Evolutionary conservation across 1,140 invertebrate species (phyloP), one percentile per base, ranked within the genome.

Genomic region (Hermetia illucens): DNA sequence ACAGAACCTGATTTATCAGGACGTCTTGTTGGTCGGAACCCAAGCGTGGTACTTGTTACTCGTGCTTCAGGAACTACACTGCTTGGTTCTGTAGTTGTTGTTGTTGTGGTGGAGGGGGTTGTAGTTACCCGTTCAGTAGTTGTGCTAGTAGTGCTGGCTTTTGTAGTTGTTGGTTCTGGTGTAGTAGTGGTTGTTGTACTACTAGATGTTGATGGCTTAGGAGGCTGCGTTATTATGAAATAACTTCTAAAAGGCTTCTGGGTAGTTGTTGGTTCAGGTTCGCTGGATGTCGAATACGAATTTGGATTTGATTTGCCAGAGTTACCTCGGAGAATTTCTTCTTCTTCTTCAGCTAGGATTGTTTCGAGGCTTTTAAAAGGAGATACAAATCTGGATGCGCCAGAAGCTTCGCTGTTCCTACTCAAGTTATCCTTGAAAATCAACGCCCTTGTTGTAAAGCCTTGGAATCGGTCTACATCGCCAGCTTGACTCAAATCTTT

Each of bases 361-460:
- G 50, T 56, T 19, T 58, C 53, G 1, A 61, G 42, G 19, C 58
- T 61, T 22, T 58, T 58, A 24, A 57, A 61, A 0, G 58, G 58
- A 0, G 58, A 61, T 3, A 61, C 55, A 31, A 55, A 57, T 6
- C 49, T 47, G 25, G 44, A 38, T n/a, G 44, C 39, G 10, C 46
- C 45, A 0, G 55, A 54, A 3, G 49, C 50, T 13, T 43, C 41
- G 16, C 31, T 36, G 6, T 36, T 36, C 20, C 48, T 48, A 34
- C 43, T 58, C 0, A 54, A 21, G 12, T 38, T 51, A 18, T 60
- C 55, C 22, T 54, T 60, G 12, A 54, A 51, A 3, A 41, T 34
- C 19, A 36, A 45, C 3, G 52, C 40, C 5, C 58, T 51, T 1
- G 48, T 39, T 18, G 55, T 52, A 19, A 50, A 58, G 21, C 40